Conservation (phyloP, 2,113 vertebrate species). For the Alosa alosa region DNA sequence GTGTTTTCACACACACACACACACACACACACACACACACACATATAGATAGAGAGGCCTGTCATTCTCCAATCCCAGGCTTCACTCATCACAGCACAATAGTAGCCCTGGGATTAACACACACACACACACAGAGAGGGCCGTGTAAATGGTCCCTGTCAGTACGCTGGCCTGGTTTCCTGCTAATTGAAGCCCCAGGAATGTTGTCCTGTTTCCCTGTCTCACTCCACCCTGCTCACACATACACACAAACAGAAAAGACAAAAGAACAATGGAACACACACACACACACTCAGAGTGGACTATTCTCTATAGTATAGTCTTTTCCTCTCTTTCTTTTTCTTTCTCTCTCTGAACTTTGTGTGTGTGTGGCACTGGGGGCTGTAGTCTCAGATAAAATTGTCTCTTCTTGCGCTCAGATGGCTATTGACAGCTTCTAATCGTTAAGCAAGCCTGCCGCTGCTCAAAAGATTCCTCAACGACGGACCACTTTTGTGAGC, state of each 20-base stretch:
- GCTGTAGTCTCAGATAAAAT: neutral
- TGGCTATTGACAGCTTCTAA: neutral
- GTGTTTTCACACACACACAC: neutral
- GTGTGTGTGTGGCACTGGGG: neutral
- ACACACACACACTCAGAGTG: neutral
- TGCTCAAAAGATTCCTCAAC: neutral
- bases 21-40: neutral
- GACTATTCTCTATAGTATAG: neutral
- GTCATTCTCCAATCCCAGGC: constrained; percentile 28
- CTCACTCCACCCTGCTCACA: neutral
- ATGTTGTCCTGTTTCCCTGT: constrained; percentile 30
- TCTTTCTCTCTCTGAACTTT: neutral
- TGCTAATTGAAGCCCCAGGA: constrained; percentile 49
- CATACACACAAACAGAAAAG: neutral
- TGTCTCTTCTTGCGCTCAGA: neutral
- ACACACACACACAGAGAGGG: constrained; percentile 23
- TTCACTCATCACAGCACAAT: constrained; percentile 36
- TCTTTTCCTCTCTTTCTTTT: neutral
- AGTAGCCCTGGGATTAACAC: constrained; percentile 19
- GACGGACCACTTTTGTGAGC: neutral
- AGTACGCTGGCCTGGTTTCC: constrained; percentile 55
- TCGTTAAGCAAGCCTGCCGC: neutral
- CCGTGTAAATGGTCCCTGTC: constrained; percentile 40
- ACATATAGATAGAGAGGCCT: neutral
- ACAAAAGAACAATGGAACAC: neutral